Evolutionary conservation across 1,140 invertebrate genomes (phyloP), one percentile per base, ranked within the genome.

Genomic region (Panagrolaimus sp.): DNA sequence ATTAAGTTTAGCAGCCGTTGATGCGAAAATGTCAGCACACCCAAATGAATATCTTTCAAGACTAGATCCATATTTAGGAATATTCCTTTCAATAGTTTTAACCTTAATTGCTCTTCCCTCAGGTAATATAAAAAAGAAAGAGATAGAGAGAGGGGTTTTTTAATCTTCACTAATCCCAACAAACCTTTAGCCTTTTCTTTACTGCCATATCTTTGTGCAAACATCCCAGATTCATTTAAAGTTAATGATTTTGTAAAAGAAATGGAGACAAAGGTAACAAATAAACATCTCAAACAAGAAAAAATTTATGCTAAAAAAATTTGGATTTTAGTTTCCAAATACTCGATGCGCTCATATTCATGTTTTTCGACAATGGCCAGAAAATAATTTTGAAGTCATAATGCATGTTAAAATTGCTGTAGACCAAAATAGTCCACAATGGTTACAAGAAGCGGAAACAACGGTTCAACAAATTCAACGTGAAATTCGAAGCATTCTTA

Each of bases 301-400:
- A 21, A 58, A 58, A 21, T 12, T 17, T n/a, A 21, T 17, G 7
- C 17, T 52, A n/a, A 8, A 52, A 4, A 58, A 12, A 12, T 12
- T 26, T 12, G 14, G 28, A 12, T 21, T 58, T 58, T 28, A 58
- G 52, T 58, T 58, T 28, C 52, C 52, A 28, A 58, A 14, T 12
- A 21, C 21, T n/a, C 21, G 52, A 21, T 58, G 52, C 52, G 21
- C 21, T 28, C 52, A 58, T 28, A 58, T 58, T 28, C 52, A 58
- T 21, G 52, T 28, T 58, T 58, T 58, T 58, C 52, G 52, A 28
- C 52, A 58, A 28, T 58, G 52, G 52, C 52, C 52, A 17, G 28
- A 58, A 26, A 28, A 58, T 28, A 58, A 58, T 21, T 58, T 58
- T 28, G 52, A 58, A 28, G 52, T 58, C 28, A 14, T 58, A 58